Conservation (phyloP, 2,113 vertebrate genomes). For the Perca schrenkii region DNA sequence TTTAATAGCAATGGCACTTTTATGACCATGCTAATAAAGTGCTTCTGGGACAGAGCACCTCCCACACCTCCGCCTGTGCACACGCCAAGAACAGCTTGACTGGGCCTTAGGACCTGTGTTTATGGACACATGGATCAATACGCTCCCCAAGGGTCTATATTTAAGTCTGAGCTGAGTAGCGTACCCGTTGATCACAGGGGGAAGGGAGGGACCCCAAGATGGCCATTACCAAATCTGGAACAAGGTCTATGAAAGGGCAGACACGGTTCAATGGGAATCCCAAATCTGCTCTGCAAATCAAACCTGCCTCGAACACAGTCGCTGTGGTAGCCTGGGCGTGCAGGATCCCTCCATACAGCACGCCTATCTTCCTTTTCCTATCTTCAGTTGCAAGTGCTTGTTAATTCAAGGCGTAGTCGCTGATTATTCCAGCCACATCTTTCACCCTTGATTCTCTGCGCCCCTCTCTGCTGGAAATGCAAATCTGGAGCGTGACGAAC, state of each 20-base stretch:
- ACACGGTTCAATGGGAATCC: conserved; percentile 48
- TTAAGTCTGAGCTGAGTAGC: conserved; percentile 67
- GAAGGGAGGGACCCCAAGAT: conserved; percentile 38
- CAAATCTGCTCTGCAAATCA: conserved; percentile 55
- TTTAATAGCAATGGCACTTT: conserved; percentile 75
- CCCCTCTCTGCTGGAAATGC: conserved; percentile 73
- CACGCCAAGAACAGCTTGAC: conserved; percentile 73
- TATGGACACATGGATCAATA: conserved; percentile 79
- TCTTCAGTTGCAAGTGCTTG: conserved; percentile 30
- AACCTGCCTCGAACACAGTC: conserved; percentile 10
- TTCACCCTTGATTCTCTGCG: conserved; percentile 72
- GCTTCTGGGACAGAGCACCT: conserved; percentile 67
- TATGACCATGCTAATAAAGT: conserved; percentile 80
- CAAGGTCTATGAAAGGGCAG: conserved; percentile 40
- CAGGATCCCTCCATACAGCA: neutral
- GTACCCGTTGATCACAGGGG: conserved; percentile 54
- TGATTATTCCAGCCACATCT: conserved; percentile 75
- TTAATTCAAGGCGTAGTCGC: conserved; percentile 62
- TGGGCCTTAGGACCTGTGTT: conserved; percentile 69
- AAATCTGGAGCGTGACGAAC: conserved; percentile 78
- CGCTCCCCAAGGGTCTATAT: conserved; percentile 72
- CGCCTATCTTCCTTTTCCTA: neutral
- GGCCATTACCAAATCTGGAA: conserved; percentile 57
- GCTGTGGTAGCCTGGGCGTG: neutral
- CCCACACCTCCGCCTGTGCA: conserved; percentile 70